phyloP scores from a whole-genome alignment of 1,140 invertebrate species.

The Caenorhabditis elegans region WBcel235 BX284603.4:4510501-4511000 shows the following conservation, averaged over 20 bases:
- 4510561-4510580: neutral
- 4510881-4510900: constrained; percentile 24
- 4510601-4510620: neutral
- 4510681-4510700: constrained; percentile 9
- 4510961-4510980: no score
- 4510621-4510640: neutral
- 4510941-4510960: neutral
- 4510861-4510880: constrained; percentile 1
- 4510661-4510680: neutral
- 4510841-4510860: constrained; percentile 2
- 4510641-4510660: neutral
- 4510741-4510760: neutral
- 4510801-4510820: neutral
- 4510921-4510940: neutral
- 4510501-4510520: neutral
- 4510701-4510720: neutral
- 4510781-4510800: no score
- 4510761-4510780: neutral
- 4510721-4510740: constrained; percentile 13
- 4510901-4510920: constrained; percentile 5
- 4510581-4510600: constrained; percentile 1
- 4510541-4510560: neutral
- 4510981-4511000: no score
- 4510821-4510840: neutral
- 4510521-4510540: neutral